Percentiles rank a stretch among this genome's conserved stretches.
Evolutionary conservation across 1,140 invertebrate genomes (phyloP).

Genomic region (Drosophila nasuta): DNA sequence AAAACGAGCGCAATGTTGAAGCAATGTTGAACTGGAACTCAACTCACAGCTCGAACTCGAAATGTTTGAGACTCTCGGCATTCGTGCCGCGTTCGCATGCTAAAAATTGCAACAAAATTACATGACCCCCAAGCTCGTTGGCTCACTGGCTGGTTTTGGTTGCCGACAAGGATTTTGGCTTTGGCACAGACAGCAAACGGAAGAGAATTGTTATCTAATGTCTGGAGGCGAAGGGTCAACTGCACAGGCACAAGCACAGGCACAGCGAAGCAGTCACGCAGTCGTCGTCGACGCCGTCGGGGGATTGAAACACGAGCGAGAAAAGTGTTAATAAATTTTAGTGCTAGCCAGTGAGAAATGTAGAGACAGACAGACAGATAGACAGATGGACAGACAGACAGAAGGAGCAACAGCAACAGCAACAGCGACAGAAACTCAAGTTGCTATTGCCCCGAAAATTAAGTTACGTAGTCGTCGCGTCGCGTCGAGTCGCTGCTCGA

Average conservation of each 20-base stretch:
- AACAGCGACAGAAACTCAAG: constrained; percentile 1
- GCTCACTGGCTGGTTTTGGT: constrained; percentile 7
- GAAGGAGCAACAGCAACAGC: background rate
- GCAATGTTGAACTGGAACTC: constrained; percentile 30
- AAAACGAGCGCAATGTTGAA: constrained; percentile 46
- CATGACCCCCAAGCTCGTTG: constrained; percentile 34
- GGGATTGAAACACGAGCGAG: constrained; percentile 49
- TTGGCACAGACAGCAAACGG: constrained; percentile 35
- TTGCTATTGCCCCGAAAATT: constrained; percentile 61
- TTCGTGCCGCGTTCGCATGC: constrained; percentile 75
- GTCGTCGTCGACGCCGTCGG: constrained; percentile 40
- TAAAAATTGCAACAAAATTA: constrained; percentile 75
- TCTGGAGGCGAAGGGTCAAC: constrained; percentile 76
- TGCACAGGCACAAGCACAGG: constrained; percentile 3
- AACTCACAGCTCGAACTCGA: constrained; percentile 14
- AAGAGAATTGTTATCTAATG: constrained; percentile 76
- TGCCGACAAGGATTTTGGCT: constrained; percentile 24
- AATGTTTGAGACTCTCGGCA: constrained; percentile 33
- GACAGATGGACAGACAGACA: constrained; percentile 7
- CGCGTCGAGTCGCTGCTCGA: constrained; percentile 46
- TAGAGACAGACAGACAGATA: constrained; percentile 16
- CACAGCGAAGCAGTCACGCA: constrained; percentile 73
- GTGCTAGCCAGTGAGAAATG: constrained; percentile 22
- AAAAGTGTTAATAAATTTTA: constrained; percentile 80
- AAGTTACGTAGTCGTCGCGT: constrained; percentile 60